Conservation (phyloP, 2,888 invertebrate species). For the Aproaerema taeniolella region DNA sequence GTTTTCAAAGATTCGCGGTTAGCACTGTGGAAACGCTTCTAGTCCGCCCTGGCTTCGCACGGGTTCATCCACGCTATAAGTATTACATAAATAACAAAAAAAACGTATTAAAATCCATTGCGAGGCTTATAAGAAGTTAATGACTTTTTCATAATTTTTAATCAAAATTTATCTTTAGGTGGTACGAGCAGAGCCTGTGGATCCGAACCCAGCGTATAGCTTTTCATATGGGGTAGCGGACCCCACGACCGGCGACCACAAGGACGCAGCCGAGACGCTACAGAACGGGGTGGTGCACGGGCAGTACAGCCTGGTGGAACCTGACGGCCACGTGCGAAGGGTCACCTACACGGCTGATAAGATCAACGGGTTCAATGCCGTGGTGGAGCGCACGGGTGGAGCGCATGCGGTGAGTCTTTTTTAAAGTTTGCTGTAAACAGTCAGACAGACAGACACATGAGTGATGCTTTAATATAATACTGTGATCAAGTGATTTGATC, state of each 20-base stretch:
- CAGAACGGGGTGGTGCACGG: conserved; percentile 75
- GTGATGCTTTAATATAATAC: too few species aligned
- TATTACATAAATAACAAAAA: not conserved
- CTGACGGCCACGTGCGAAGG: conserved; percentile 67
- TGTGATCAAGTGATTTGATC: too few species aligned
- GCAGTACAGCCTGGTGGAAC: conserved; percentile 71
- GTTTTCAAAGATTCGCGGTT: not conserved
- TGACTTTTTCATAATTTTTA: too few species aligned
- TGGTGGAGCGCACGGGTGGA: conserved; percentile 67
- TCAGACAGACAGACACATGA: too few species aligned
- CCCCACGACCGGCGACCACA: conserved; percentile 71
- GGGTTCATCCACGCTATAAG: too few species aligned
- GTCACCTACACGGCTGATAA: conserved; percentile 76
- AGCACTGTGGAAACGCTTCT: too few species aligned
- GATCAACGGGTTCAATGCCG: conserved; percentile 72
- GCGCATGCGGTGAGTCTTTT: conserved; percentile 50
- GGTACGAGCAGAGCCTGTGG: conserved; percentile 63
- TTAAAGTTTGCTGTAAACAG: too few species aligned
- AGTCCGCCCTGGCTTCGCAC: too few species aligned
- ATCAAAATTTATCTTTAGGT: conserved; percentile 36
- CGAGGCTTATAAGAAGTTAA: not conserved
- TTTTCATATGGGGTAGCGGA: conserved; percentile 73
- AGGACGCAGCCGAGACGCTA: conserved; percentile 66
- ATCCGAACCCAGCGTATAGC: conserved; percentile 73
- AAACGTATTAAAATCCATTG: not conserved